phyloP scores from a whole-genome alignment of 2,797 vertebrate species.

The Fundulus diaphanus region DNA sequence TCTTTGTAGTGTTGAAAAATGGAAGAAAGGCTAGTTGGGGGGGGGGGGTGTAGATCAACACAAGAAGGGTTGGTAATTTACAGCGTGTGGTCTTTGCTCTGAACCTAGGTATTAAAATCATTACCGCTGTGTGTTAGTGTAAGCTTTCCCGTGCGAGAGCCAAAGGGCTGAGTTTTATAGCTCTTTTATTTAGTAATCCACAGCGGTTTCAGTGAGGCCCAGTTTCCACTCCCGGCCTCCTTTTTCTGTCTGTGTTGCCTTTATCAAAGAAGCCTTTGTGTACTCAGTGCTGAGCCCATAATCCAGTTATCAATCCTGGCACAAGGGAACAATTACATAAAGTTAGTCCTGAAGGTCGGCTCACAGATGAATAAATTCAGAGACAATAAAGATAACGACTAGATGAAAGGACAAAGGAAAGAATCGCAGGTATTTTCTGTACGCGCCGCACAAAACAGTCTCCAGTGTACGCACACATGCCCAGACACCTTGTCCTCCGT shows the following conservation, averaged over 20 bases:
- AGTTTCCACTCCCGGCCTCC: slow-evolving; percentile 43
- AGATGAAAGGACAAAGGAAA: slow-evolving; percentile 11
- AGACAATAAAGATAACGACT: slow-evolving; percentile 40
- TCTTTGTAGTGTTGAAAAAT: slow-evolving; percentile 6
- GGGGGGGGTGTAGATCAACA: slow-evolving; percentile 24
- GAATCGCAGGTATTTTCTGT: slow-evolving; percentile 8
- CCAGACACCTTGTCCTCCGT: slow-evolving; percentile 48
- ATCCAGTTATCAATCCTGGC: slow-evolving; percentile 66
- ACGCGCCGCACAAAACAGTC: slow-evolving; percentile 5
- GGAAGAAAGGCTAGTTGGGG: slow-evolving; percentile 17
- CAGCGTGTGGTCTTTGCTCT: slow-evolving; percentile 54
- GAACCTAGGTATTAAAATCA: slow-evolving; percentile 70
- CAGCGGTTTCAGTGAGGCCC: slow-evolving; percentile 43
- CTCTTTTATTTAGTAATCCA: slow-evolving; percentile 70
- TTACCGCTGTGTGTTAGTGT: slow-evolving; percentile 64
- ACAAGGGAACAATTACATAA: slow-evolving; percentile 33
- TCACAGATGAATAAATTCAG: slow-evolving; percentile 46
- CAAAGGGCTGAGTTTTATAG: slow-evolving; percentile 67
- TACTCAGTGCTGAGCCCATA: slow-evolving; percentile 57
- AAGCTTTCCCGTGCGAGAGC: slow-evolving; percentile 51
- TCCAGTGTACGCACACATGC: slow-evolving; percentile 1
- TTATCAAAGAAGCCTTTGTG: slow-evolving; percentile 70
- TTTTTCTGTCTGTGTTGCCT: slow-evolving; percentile 41
- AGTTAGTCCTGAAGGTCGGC: slow-evolving; percentile 45
- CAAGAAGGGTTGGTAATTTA: slow-evolving; percentile 54